Evolutionary conservation across 2,113 vertebrate genomes (phyloP).

Genomic region (Peucedramus taeniatus): DNA sequence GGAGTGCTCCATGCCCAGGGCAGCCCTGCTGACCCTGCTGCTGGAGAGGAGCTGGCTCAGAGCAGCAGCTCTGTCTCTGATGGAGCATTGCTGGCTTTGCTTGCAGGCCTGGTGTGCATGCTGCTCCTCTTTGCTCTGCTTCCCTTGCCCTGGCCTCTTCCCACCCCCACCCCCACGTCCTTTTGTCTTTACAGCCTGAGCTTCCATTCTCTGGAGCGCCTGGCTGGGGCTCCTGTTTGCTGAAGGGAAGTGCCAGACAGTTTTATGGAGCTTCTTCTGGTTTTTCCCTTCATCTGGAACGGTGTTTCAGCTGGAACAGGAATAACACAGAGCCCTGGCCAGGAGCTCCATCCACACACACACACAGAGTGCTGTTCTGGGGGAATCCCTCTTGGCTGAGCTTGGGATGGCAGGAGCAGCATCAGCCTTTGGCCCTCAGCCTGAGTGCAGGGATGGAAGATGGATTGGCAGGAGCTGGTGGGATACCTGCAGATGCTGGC

Average conservation of each 20-base stretch:
- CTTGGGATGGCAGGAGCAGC: neutral
- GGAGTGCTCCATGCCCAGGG: fast-evolving
- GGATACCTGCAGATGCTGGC: neutral
- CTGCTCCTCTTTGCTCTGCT: neutral
- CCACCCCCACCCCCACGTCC: neutral
- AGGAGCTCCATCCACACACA: neutral
- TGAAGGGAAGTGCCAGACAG: neutral
- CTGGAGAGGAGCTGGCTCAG: neutral
- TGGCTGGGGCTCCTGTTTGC: slow-evolving; percentile 13
- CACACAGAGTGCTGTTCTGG: neutral
- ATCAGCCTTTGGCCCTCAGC: neutral
- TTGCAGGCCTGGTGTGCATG: neutral
- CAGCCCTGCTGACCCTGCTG: neutral
- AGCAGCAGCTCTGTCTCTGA: neutral
- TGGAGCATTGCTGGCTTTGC: neutral
- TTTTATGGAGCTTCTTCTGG: neutral
- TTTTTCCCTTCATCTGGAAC: neutral
- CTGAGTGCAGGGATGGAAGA: neutral
- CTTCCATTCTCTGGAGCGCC: neutral
- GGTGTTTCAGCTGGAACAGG: neutral
- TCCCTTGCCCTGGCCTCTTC: slow-evolving; percentile 29
- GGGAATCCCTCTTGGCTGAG: neutral
- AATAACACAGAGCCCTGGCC: neutral
- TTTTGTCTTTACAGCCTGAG: slow-evolving; percentile 13
- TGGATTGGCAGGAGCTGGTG: fast-evolving